phyloP scores from a whole-genome alignment of 2,888 invertebrate species.

The Caenorhabditis imperialis region DNA sequence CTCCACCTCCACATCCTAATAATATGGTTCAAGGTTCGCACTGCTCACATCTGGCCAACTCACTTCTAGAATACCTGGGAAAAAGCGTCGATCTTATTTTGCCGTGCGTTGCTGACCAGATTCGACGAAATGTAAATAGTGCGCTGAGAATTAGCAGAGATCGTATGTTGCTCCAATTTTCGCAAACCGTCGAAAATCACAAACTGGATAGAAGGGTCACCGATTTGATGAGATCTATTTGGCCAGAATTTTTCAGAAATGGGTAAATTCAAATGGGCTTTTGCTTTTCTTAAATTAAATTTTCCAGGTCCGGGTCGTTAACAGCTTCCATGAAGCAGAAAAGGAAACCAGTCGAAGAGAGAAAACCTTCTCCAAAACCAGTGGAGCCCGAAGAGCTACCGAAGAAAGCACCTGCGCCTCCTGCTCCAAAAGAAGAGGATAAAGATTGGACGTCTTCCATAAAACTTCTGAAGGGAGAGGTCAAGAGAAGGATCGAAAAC shows the following conservation, averaged over 20 bases:
- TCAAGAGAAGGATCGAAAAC: slow-evolving; percentile 25
- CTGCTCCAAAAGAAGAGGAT: not conserved
- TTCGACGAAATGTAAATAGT: slow-evolving; percentile 38
- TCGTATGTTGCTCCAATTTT: slow-evolving; percentile 12
- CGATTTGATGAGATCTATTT: slow-evolving; percentile 55
- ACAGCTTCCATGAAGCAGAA: not conserved
- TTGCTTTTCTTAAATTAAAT: too few relatives aligned
- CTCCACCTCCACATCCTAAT: slow-evolving; percentile 22
- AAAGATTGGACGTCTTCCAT: slow-evolving; percentile 19
- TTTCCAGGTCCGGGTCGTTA: too few relatives aligned
- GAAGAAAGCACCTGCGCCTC: not conserved
- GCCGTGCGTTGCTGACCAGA: slow-evolving; percentile 2
- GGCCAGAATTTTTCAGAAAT: slow-evolving; percentile 59
- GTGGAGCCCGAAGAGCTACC: too few relatives aligned
- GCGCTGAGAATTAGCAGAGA: slow-evolving; percentile 39
- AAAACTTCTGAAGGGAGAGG: slow-evolving; percentile 36
- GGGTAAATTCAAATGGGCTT: not conserved
- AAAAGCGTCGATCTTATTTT: slow-evolving; percentile 40
- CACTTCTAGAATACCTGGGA: slow-evolving; percentile 54
- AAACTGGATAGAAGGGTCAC: slow-evolving; percentile 58
- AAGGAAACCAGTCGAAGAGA: too few relatives aligned
- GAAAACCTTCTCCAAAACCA: not conserved
- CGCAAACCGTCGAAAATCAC: slow-evolving; percentile 55
- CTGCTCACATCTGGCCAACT: slow-evolving; percentile 47
- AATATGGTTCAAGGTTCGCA: slow-evolving; percentile 29